phyloP scores from a whole-genome alignment of 35 echinoderm and acorn worm genomes.

The Apostichopus parvimensis region DNA sequence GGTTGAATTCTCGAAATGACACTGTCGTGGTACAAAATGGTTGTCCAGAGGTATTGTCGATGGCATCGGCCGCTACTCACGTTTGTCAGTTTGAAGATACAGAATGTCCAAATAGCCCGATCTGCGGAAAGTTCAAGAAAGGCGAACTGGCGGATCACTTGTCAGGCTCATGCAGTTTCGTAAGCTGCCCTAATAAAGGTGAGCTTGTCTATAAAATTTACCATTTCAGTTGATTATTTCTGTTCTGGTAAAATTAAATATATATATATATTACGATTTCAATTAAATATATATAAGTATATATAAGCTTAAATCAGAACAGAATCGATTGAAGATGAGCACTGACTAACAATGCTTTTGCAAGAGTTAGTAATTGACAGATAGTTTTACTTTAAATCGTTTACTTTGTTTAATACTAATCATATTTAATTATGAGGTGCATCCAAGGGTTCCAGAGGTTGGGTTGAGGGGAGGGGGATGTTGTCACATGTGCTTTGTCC shows the following conservation, averaged over 20 bases:
- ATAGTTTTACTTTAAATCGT: background rate
- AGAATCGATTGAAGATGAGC: background rate
- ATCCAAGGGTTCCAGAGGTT: too few relatives aligned
- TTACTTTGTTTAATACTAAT: background rate
- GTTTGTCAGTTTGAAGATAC: conserved; percentile 62
- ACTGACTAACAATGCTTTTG: background rate
- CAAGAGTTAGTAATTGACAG: background rate
- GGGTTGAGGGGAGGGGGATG: too few relatives aligned
- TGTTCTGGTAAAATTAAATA: background rate
- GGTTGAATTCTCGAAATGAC: conserved; percentile 75
- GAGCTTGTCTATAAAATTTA: background rate
- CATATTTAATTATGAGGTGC: too few relatives aligned
- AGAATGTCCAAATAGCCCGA: conserved; percentile 71
- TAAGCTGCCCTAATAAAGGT: conserved; percentile 34
- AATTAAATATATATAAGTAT: too few relatives aligned
- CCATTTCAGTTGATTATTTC: background rate
- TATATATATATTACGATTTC: too few relatives aligned
- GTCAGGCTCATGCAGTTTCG: conserved; percentile 3
- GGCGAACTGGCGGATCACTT: conserved; percentile 68
- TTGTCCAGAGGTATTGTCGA: conserved; percentile 70
- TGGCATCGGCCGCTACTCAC: conserved; percentile 52
- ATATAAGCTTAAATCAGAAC: background rate
- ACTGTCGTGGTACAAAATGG: conserved; percentile 71
- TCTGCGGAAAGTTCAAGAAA: conserved; percentile 72
- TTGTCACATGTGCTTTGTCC: too few relatives aligned